Evolutionary conservation across 1,140 invertebrate genomes (phyloP), one percentile per base, ranked within the genome.

Genomic region (Nixonia krombeini): DNA sequence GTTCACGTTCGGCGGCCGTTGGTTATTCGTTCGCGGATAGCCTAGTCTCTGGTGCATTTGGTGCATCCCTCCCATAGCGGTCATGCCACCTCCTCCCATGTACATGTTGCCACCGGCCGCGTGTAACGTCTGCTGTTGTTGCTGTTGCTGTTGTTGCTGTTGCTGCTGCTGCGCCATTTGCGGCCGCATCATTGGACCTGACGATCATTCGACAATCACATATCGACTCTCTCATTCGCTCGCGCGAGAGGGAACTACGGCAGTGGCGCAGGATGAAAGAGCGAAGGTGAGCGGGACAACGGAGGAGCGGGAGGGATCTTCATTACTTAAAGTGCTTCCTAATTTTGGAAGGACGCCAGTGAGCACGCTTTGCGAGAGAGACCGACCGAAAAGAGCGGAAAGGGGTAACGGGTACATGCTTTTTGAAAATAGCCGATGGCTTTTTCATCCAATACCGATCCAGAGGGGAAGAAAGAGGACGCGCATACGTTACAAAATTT

Each of bases 161-260:
- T 42, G 59, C 18, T 40, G 85, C 69, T 83, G 87, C 76, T 79
- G 79, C 35, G 86, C 82, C 72, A 87, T 86, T 79, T 89, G 88
- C 1, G 89, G 88, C 47, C 89, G 84, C 87, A 91, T 90, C 89
- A 91, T 91, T 6, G 90, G 89, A 66, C 90, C 88, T 88, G 59
- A 4, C 61, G 66, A 53, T 47, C 28, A 8, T 18, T 18, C 37
- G 15, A 18, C 18, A 16, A n/a, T n/a, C n/a, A n/a, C n/a, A n/a
- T n/a, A n/a, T n/a, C n/a, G n/a, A n/a, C n/a, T n/a, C n/a, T n/a
- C n/a, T n/a, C n/a, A n/a, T n/a, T n/a, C n/a, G n/a, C n/a, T n/a
- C n/a, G n/a, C n/a, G n/a, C n/a, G n/a, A n/a, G n/a, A n/a, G n/a
- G n/a, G n/a, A n/a, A n/a, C n/a, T n/a, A n/a, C n/a, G n/a, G n/a